phyloP scores from a whole-genome alignment of 2,888 invertebrate genomes.

The Hymenopus coronatus region DNA sequence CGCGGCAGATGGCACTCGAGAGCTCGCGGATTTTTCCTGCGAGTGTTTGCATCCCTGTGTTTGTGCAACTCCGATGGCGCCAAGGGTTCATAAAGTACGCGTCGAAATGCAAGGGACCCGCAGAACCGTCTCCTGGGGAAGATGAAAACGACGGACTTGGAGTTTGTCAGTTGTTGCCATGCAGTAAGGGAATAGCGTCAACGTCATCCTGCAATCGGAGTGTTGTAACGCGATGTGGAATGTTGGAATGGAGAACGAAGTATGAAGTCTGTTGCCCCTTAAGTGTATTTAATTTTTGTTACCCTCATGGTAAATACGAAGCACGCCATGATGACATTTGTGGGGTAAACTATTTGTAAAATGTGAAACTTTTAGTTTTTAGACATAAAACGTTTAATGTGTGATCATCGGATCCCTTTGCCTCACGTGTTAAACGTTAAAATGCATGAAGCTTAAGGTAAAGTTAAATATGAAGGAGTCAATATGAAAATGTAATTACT shows the following conservation, averaged over 20 bases:
- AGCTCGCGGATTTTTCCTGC: slow-evolving; percentile 45
- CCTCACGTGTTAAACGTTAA: neutral
- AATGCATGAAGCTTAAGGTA: neutral
- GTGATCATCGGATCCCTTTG: neutral
- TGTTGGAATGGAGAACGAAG: neutral
- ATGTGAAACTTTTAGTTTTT: neutral
- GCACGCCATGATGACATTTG: neutral
- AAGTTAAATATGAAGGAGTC: neutral
- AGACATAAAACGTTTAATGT: neutral
- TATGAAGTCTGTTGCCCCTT: neutral
- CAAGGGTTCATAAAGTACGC: slow-evolving; percentile 21
- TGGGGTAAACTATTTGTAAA: neutral
- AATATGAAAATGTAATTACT: neutral
- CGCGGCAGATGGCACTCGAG: slow-evolving; percentile 45
- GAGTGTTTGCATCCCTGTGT: slow-evolving; percentile 31
- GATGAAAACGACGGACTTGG: neutral
- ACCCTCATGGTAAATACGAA: neutral
- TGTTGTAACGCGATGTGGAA: neutral
- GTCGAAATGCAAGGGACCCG: neutral
- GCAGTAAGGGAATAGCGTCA: neutral
- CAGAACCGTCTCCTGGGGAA: neutral
- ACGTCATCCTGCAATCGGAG: neutral
- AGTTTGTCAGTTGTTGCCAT: neutral
- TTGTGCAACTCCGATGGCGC: slow-evolving; percentile 32
- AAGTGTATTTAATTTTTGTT: neutral